A percentile compares a stretch with the other conserved stretches of the same genome.
Evolutionary conservation across 1,140 invertebrate genomes (phyloP).

Genomic region (Mactra quadrangularis): DNA sequence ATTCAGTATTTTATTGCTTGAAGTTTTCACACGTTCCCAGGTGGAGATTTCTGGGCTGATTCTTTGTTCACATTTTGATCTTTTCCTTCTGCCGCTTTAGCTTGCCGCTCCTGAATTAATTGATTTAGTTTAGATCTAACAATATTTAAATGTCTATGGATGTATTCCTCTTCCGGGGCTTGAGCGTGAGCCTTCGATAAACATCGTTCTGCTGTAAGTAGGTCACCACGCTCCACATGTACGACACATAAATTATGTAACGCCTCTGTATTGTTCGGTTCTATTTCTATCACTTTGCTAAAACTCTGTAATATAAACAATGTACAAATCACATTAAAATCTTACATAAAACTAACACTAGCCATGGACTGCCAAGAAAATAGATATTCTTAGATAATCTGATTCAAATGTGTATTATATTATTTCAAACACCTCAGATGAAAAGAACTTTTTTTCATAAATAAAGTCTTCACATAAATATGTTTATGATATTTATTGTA

Average conservation of each 20-base stretch:
- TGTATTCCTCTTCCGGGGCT: slow-evolving; percentile 93
- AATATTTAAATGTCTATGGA: slow-evolving; percentile 93
- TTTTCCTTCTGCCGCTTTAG: slow-evolving; percentile 20
- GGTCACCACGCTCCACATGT: slow-evolving; percentile 94
- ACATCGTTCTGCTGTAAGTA: slow-evolving; percentile 93
- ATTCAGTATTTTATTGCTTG: too few relatives aligned
- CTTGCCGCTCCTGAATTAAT: slow-evolving; percentile 50
- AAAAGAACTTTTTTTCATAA: too few relatives aligned
- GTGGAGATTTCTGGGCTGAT: too few relatives aligned
- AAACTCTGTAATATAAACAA: slow-evolving; percentile 90
- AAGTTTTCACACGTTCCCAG: too few relatives aligned
- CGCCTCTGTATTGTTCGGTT: slow-evolving; percentile 96
- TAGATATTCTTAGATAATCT: too few relatives aligned
- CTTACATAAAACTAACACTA: too few relatives aligned
- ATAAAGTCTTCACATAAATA: too few relatives aligned
- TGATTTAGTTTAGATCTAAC: slow-evolving; percentile 88
- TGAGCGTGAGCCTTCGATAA: slow-evolving; percentile 90
- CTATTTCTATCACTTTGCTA: slow-evolving; percentile 92
- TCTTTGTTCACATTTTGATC: background rate
- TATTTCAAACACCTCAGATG: too few relatives aligned
- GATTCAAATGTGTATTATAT: too few relatives aligned
- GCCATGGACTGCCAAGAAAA: too few relatives aligned
- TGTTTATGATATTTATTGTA: too few relatives aligned
- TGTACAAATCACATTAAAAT: background rate
- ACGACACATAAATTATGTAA: slow-evolving; percentile 98